Evolutionary conservation across 2,797 vertebrate species (phyloP), one percentile per base, ranked within the genome.

Genomic region (Melanotaenia boesemani): DNA sequence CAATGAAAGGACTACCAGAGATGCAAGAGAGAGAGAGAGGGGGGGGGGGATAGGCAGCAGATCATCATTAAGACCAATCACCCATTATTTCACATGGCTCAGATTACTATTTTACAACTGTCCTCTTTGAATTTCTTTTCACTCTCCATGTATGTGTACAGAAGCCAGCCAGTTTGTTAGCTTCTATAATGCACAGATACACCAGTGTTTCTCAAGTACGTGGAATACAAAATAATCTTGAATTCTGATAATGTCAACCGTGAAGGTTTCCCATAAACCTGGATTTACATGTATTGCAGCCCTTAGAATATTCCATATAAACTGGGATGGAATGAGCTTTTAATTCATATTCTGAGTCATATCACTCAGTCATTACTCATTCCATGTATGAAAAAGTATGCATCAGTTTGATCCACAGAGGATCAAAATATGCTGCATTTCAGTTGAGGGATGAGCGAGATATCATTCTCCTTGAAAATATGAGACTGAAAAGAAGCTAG

Each of bases 41-140:
- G 30, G 6, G 30, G 76, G 64, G 75, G 69, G 72, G 59, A 72
- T 72, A 73, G 81, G 77, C 26, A 68, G 81, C 18, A 65, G 81
- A 89, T 92, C 89, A 93, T 88, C 90, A 90, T 94, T 92, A 93
- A 91, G 88, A 86, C 80, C 80, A 83, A 67, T 67, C 64, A 61
- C 77, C 75, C 85, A 86, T 89, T 93, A 91, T 90, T 74, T 78
- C 88, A 71, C 84, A 85, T 80, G 70, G 77, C 79, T 87, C 61
- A 28, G 84, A 93, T 91, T 88, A 78, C 77, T 74, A 68, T 75
- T 64, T 72, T 41, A 73, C 22, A 5, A 16, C 70, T 71, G 80
- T 88, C 88, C 80, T 73, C 80, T 67, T 65, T 76, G 65, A 65
- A 58, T 24, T 50, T 67, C 54, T 60, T 74, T 62, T 75, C 6